A percentile compares a stretch with the other conserved stretches of the same genome.
phyloP scores from a whole-genome alignment of 1,140 invertebrate species.

The Drosophila bocqueti region DNA sequence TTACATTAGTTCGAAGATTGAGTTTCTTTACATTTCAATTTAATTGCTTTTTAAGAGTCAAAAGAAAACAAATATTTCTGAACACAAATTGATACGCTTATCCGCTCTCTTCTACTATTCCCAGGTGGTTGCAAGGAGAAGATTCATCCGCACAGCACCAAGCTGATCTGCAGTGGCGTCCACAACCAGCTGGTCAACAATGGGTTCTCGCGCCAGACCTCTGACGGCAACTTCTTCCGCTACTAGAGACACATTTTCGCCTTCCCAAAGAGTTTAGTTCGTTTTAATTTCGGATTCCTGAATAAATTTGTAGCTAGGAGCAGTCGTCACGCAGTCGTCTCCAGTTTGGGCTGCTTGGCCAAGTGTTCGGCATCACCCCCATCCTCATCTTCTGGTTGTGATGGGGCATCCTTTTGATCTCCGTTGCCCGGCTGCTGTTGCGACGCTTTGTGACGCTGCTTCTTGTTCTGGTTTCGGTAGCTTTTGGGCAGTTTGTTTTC shows the following conservation, averaged over 20 bases:
- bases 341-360: conserved; percentile 59
- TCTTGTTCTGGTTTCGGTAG: conserved; percentile 88
- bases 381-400: conserved; percentile 4
- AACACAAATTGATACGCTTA: background rate
- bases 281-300: conserved; percentile 29
- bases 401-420: background rate
- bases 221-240: conserved; percentile 88
- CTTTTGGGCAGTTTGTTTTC: conserved; percentile 87
- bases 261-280: conserved; percentile 7
- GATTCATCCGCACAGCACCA: conserved; percentile 87
- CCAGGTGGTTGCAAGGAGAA: conserved; percentile 87
- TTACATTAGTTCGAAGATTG: background rate
- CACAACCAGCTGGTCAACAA: conserved; percentile 89
- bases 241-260: conserved; percentile 67
- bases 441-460: conserved; percentile 66
- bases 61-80: background rate
- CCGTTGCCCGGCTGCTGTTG: conserved; percentile 26
- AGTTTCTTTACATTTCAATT: conserved; percentile 1
- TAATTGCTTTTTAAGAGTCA: background rate
- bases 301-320: conserved; percentile 60
- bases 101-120: conserved; percentile 6
- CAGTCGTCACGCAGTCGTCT: conserved; percentile 48
- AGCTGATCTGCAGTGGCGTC: conserved; percentile 89
- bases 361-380: conserved; percentile 10
- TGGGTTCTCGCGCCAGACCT: conserved; percentile 88